Evolutionary conservation across 2,888 invertebrate genomes (phyloP).

Genomic region (Scaeva pyrastri): DNA sequence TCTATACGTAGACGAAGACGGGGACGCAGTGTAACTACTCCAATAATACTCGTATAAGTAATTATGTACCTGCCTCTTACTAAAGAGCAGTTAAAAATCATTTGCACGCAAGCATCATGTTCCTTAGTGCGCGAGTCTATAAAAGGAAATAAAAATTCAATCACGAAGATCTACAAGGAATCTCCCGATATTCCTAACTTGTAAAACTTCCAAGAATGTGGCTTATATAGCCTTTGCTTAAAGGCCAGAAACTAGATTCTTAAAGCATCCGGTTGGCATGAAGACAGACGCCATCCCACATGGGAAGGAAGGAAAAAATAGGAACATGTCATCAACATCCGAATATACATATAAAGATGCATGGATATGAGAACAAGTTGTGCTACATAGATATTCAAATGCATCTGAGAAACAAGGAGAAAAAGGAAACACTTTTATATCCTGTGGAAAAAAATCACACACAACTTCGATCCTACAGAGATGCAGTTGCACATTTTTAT

Average conservation of each 20-base stretch:
- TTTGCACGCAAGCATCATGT: constrained; percentile 18
- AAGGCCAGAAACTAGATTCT: neutral
- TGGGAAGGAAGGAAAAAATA: neutral
- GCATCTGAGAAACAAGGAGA: neutral
- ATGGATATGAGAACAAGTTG: neutral
- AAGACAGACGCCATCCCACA: neutral
- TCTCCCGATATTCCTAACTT: neutral
- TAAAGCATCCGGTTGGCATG: constrained; percentile 1
- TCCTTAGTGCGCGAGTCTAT: neutral
- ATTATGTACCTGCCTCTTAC: neutral
- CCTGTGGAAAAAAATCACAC: neutral
- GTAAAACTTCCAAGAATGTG: neutral
- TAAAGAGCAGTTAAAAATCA: constrained; percentile 4
- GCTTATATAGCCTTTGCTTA: neutral
- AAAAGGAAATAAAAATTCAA: constrained; percentile 11
- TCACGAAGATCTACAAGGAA: neutral
- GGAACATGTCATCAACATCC: constrained; percentile 1
- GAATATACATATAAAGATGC: no score
- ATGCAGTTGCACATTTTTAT: constrained; percentile 1
- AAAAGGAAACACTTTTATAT: constrained; percentile 8
- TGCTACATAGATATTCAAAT: constrained; percentile 6
- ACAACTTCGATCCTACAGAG: no score
- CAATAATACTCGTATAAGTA: constrained; percentile 1
- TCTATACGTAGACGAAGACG: neutral
- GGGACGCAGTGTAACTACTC: neutral